Percentiles rank a stretch among this genome's conserved stretches.
phyloP scores from a whole-genome alignment of 37 sponge, comb jelly and placozoan species.

The Aphrocallistes beatrix region DNA sequence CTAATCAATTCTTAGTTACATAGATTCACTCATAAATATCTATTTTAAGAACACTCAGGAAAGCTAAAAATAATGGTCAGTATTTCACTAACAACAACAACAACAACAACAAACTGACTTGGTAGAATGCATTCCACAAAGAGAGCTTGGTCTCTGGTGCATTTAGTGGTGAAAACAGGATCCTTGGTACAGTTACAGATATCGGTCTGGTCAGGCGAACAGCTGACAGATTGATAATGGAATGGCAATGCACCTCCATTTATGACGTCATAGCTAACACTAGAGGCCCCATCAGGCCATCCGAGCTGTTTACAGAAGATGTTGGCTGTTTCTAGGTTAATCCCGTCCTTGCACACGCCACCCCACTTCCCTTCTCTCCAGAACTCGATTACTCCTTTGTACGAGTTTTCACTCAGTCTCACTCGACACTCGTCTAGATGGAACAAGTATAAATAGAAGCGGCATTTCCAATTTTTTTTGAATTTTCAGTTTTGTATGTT shows the following conservation, averaged over 20 bases:
- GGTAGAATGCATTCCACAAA: neutral
- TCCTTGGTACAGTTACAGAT: neutral
- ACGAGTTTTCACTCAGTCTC: neutral
- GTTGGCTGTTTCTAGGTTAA: neutral
- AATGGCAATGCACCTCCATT: neutral
- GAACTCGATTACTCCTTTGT: slow-evolving; percentile 24
- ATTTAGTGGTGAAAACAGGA: neutral
- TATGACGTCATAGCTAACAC: neutral
- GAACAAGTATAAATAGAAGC: neutral
- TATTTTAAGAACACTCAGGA: too few relatives aligned
- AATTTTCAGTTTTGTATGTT: too few relatives aligned
- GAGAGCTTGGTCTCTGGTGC: neutral
- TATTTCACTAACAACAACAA: too few relatives aligned
- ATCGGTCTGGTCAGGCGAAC: neutral
- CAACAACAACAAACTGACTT: too few relatives aligned
- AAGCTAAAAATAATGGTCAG: too few relatives aligned
- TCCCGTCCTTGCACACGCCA: slow-evolving; percentile 17
- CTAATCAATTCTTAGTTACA: neutral
- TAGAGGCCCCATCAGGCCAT: neutral
- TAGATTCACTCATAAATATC: too few relatives aligned
- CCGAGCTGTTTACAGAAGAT: slow-evolving; percentile 31
- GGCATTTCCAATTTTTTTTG: too few relatives aligned
- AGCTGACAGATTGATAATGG: neutral
- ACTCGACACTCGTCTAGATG: slow-evolving; percentile 13
- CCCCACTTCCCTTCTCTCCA: slow-evolving; percentile 26